These are phyloP conservation scores for Platycercus adscitus DNA, from an alignment of 2,113 vertebrate genomes.

Conservation along the genomic window DNA sequence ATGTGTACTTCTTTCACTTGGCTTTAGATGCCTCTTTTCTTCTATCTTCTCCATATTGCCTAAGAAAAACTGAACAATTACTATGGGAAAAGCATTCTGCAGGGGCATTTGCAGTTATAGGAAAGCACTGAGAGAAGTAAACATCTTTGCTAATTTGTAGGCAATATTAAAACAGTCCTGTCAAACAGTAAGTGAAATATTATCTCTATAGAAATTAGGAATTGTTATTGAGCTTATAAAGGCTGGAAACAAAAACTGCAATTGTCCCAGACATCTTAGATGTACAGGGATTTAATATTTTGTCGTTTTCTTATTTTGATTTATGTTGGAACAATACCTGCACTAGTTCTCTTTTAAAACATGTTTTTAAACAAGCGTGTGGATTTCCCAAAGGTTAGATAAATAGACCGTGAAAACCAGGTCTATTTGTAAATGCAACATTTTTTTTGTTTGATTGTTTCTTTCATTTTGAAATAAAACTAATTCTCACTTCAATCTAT, in stretches of 20 bases:
- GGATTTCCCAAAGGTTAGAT: background rate
- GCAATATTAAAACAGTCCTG: background rate
- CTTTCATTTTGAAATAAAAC: background rate
- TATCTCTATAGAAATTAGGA: background rate
- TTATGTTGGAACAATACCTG: background rate
- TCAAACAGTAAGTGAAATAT: background rate
- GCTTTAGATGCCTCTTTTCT: background rate
- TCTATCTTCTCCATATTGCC: background rate
- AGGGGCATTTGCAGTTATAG: background rate
- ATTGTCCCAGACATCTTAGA: background rate
- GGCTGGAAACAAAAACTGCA: background rate
- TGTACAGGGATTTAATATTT: background rate
- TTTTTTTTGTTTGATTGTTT: background rate
- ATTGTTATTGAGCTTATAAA: background rate
- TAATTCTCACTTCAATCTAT: background rate
- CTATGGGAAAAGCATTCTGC: background rate
- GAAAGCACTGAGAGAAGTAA: background rate
- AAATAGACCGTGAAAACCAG: background rate
- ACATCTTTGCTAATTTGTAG: background rate
- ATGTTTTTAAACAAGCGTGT: background rate
- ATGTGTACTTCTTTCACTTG: background rate
- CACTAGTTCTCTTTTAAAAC: background rate
- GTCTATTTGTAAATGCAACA: background rate
- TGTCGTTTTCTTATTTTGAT: background rate
- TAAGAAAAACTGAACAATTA: background rate